Conservation (phyloP, 2,113 vertebrate genomes). For the Reinhardtius hippoglossoides region DNA sequence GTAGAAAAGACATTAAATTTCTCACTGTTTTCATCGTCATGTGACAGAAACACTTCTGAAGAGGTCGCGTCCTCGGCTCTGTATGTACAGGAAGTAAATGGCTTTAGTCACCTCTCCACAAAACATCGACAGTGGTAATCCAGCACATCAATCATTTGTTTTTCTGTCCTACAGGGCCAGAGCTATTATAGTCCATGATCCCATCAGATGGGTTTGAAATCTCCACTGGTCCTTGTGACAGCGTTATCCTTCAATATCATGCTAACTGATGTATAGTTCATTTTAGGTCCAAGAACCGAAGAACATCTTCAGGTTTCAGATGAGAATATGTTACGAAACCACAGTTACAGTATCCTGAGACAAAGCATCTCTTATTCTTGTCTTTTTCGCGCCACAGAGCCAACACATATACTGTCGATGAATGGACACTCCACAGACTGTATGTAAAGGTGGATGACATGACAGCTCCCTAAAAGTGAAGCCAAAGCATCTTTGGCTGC, state of each 20-base stretch:
- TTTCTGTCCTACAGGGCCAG: conserved; percentile 12
- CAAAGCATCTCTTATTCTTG: conserved; percentile 35
- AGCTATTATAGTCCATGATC: conserved; percentile 9
- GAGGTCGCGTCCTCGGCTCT: conserved; percentile 56
- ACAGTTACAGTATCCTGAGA: conserved; percentile 39
- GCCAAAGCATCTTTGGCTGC: too few relatives aligned
- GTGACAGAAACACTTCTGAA: conserved; percentile 58
- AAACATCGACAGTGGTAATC: conserved; percentile 12
- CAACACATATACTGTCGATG: background rate
- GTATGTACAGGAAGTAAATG: conserved; percentile 72
- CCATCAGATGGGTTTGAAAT: background rate
- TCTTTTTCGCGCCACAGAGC: conserved; percentile 22
- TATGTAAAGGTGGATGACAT: too few relatives aligned
- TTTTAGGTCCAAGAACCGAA: conserved; percentile 3
- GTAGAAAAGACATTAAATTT: conserved; percentile 54
- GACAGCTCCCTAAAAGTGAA: too few relatives aligned
- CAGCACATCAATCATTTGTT: conserved; percentile 23
- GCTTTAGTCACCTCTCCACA: conserved; percentile 63
- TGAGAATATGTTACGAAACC: conserved; percentile 33
- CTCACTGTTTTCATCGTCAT: conserved; percentile 24
- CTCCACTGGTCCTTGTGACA: background rate
- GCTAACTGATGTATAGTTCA: conserved; percentile 7
- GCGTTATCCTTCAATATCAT: background rate
- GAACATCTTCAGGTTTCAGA: conserved; percentile 14
- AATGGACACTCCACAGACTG: too few relatives aligned